Base-by-base conservation (phyloP, 2,113 vertebrate species). In the Salminus brasiliensis region DNA sequence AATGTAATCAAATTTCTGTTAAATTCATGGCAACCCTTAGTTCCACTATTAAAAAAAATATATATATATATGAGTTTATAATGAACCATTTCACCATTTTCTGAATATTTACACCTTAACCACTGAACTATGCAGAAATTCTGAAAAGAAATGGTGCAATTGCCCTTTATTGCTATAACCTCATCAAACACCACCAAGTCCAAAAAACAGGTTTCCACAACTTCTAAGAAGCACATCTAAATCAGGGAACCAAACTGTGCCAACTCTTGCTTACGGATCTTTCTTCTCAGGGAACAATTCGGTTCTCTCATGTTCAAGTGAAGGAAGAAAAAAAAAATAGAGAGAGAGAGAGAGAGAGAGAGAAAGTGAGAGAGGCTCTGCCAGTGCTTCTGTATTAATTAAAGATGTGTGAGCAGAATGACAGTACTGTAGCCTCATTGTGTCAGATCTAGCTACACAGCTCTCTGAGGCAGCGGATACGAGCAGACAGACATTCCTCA, bases 391-490 rank as follows among this genome's bases (percentile, higher is more conserved):
- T 80, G 74, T 76, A 74, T 79, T 81, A 78, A 87, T 87, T 83
- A 68, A 82, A 79, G 34, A 16, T 74, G 32, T 77, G 52, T 76
- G 62, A 83, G 74, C 15, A 53, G 78, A 82, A 36, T 81, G 65
- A 68, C 60, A 66, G 8, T 23, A 25, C 41, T 43, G 41, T 79
- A 80, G 78, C 81, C 83, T 57, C 81, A 85, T 85, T 87, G 86
- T 86, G 86, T 88, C 85, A 88, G 43, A 39, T 69, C 69, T 27
- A 63, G 73, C 67, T 52, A 79, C 47, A 80, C 16, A 39, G 60
- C 73, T 66, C 71, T 66, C n/a, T 16, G 60, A 65, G 45, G 11
- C 23, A 55, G 63, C 76, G 34, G 68, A 84, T 78, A 65, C 29
- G 69, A 84, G 18, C 43, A 57, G 71, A 87, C 72, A 74, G 49